Evolutionary conservation across 2,888 invertebrate genomes (phyloP).

Genomic region (Trissolcus brochymenae): DNA sequence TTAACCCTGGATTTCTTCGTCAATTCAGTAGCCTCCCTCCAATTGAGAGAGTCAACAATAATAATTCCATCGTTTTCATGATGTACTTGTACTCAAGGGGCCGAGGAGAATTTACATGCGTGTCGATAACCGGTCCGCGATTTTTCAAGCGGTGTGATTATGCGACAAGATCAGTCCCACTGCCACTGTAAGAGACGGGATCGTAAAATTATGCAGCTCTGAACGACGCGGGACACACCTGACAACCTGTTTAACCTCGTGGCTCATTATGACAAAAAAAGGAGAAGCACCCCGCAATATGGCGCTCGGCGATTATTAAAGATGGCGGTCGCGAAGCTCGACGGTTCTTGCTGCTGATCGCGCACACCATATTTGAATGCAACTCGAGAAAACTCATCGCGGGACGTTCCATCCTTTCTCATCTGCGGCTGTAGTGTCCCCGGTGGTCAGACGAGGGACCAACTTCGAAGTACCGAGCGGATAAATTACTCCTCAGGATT

Average conservation of each 20-base stretch:
- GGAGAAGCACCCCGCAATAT: conserved; percentile 66
- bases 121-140: conserved; percentile 54
- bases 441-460: conserved; percentile 36
- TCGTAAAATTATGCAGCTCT: conserved; percentile 71
- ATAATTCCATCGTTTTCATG: conserved; percentile 19
- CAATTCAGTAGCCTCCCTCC: neutral
- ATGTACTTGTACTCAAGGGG: conserved; percentile 20
- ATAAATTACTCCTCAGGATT: conserved; percentile 57
- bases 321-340: conserved; percentile 65
- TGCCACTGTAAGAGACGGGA: conserved; percentile 46
- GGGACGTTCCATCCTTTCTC: conserved; percentile 50
- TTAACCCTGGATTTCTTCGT: conserved; percentile 15
- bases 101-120: conserved; percentile 45
- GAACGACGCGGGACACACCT: conserved; percentile 67
- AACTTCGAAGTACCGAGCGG: conserved; percentile 51
- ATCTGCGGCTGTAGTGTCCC: conserved; percentile 33
- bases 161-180: conserved; percentile 49
- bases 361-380: conserved; percentile 68
- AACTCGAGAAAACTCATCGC: conserved; percentile 48
- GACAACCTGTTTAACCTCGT: conserved; percentile 73
- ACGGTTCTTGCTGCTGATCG: conserved; percentile 58
- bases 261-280: conserved; percentile 71
- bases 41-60: conserved; percentile 15
- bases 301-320: conserved; percentile 72
- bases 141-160: conserved; percentile 51